Percentiles rank a stretch among this genome's conserved stretches.
These are phyloP conservation scores for Dynastes maya DNA, from an alignment of 2,888 invertebrate genomes.

Conservation along the genomic window DNA sequence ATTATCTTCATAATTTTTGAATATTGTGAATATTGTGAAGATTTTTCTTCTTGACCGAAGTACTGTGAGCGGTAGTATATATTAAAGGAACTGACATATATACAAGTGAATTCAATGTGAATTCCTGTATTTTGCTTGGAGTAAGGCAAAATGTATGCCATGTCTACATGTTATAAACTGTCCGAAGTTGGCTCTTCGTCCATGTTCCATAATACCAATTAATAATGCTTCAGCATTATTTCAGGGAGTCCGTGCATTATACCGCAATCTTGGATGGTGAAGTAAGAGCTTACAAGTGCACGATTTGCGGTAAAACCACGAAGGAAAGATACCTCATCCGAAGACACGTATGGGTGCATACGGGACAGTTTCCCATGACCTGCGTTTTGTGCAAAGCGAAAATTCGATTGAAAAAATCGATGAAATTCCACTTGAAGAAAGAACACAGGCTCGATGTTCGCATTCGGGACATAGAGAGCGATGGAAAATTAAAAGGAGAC, in stretches of 20 bases:
- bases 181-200: neutral
- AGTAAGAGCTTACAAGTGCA: slow-evolving; percentile 7
- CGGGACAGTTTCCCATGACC: neutral
- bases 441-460: neutral
- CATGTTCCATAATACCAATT: neutral
- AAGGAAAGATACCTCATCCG: slow-evolving; percentile 6
- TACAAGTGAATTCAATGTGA: too few relatives aligned
- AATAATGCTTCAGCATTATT: slow-evolving; percentile 4
- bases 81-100: too few relatives aligned
- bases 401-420: slow-evolving; percentile 1
- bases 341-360: neutral
- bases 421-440: slow-evolving; percentile 15
- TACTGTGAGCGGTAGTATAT: too few relatives aligned
- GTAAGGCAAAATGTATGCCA: too few relatives aligned
- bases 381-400: neutral
- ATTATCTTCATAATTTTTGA: too few relatives aligned
- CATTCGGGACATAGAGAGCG: neutral
- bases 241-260: neutral
- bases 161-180: too few relatives aligned
- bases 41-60: too few relatives aligned
- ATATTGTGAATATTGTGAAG: too few relatives aligned
- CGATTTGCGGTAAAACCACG: neutral
- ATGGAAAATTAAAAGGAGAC: neutral
- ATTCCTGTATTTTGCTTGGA: too few relatives aligned
- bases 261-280: slow-evolving; percentile 4